Evolutionary conservation across 2,888 invertebrate species (phyloP).

Genomic region (Trilocha varians): DNA sequence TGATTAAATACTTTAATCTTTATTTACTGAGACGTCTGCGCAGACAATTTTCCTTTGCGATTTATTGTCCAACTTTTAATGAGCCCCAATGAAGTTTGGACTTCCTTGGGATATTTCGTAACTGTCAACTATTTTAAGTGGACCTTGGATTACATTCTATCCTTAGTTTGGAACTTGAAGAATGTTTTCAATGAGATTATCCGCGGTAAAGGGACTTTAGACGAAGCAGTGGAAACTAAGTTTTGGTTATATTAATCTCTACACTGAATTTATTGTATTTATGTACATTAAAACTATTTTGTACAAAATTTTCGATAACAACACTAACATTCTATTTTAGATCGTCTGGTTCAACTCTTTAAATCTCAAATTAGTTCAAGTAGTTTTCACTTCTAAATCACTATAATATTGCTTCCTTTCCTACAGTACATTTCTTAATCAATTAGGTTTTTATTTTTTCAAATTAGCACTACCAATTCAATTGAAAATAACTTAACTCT

Average conservation of each 20-base stretch:
- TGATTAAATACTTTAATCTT: conserved; percentile 68
- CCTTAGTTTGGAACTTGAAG: not conserved
- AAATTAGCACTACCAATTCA: not conserved
- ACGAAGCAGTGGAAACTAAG: not conserved
- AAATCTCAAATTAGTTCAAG: too few relatives aligned
- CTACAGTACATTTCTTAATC: too few relatives aligned
- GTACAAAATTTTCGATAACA: too few relatives aligned
- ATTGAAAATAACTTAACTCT: not conserved
- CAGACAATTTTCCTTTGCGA: conserved; percentile 50
- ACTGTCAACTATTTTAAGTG: conserved; percentile 12
- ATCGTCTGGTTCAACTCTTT: too few relatives aligned
- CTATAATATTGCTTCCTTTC: too few relatives aligned
- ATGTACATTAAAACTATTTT: too few relatives aligned
- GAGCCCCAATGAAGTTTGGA: conserved; percentile 34
- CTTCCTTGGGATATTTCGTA: conserved; percentile 14
- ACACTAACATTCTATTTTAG: too few relatives aligned
- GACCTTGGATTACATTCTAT: conserved; percentile 2
- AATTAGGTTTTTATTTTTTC: too few relatives aligned
- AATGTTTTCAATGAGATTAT: not conserved
- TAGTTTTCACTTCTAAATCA: too few relatives aligned
- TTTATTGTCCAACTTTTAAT: conserved; percentile 60
- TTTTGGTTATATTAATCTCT: not conserved
- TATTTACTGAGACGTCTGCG: conserved; percentile 60
- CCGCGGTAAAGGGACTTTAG: not conserved
- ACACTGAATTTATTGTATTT: not conserved